These are phyloP conservation scores for Gerris buenoi DNA, from an alignment of 1,140 invertebrate genomes.

Conservation along the genomic window DNA sequence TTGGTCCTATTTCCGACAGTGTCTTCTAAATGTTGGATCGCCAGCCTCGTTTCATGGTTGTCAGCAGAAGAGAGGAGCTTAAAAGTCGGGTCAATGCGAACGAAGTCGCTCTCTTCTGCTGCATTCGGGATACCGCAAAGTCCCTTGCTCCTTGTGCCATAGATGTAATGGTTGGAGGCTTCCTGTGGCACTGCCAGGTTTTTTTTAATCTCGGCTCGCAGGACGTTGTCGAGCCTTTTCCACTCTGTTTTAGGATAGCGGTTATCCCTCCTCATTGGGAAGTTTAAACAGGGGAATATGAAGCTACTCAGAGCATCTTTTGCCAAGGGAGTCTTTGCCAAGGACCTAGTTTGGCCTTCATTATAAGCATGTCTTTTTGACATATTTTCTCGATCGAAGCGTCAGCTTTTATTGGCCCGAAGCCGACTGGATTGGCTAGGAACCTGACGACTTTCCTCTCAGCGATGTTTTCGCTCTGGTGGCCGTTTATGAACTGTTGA, in stretches of 20 bases:
- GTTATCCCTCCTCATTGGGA: constrained; percentile 21
- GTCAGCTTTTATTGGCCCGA: constrained; percentile 17
- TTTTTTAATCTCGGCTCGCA: constrained; percentile 21
- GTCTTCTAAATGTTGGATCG: background rate
- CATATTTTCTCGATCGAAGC: constrained; percentile 13
- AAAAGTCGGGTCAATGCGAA: background rate
- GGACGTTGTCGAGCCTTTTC: constrained; percentile 15
- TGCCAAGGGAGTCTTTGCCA: no score
- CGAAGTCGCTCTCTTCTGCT: background rate
- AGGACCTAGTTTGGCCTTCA: constrained; percentile 24
- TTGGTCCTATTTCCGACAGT: background rate
- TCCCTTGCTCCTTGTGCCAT: background rate
- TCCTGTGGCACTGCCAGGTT: constrained; percentile 25
- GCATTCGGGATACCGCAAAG: background rate
- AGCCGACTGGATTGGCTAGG: constrained; percentile 24
- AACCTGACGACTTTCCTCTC: constrained; percentile 21
- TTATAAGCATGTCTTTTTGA: constrained; percentile 6
- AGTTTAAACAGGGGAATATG: constrained; percentile 25
- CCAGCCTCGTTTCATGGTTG: background rate
- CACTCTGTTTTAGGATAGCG: constrained; percentile 18
- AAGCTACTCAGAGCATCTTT: constrained; percentile 29
- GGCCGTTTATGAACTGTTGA: background rate
- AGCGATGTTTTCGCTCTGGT: background rate
- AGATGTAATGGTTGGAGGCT: constrained; percentile 23
- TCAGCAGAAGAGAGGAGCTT: constrained; percentile 2